These are phyloP conservation scores for Eledona agricola DNA, from an alignment of 2,888 invertebrate genomes.

Conservation along the genomic window DNA sequence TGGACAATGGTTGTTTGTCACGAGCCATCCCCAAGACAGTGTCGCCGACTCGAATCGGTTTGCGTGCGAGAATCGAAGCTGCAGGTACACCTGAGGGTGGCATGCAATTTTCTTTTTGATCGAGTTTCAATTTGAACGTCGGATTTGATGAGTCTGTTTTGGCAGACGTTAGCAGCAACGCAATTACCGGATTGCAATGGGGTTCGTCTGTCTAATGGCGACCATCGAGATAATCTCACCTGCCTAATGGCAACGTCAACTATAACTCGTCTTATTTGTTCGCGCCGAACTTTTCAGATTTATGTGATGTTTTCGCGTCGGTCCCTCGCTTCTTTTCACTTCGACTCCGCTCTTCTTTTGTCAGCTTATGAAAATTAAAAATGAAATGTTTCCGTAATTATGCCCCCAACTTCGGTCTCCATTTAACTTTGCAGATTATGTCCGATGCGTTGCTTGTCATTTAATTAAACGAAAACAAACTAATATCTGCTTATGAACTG, in stretches of 20 bases:
- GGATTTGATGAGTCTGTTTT: conserved; percentile 14
- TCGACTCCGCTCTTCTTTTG: conserved; percentile 28
- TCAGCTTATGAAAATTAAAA: conserved; percentile 41
- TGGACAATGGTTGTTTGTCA: conserved; percentile 49
- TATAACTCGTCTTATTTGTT: conserved; percentile 40
- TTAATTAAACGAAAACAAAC: conserved; percentile 38
- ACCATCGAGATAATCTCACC: conserved; percentile 45
- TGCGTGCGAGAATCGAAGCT: conserved; percentile 1
- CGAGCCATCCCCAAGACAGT: conserved; percentile 41
- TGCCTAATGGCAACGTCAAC: conserved; percentile 43
- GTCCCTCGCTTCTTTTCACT: conserved; percentile 23
- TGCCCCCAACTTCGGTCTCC: conserved; percentile 30
- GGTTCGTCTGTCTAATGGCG: conserved; percentile 45
- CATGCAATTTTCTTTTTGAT: conserved; percentile 32
- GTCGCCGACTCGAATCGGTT: too few species aligned
- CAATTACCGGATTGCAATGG: conserved; percentile 48
- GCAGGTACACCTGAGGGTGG: conserved; percentile 19
- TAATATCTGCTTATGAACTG: conserved; percentile 24
- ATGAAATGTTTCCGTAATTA: conserved; percentile 35
- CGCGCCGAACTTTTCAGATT: conserved; percentile 37
- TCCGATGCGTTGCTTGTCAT: conserved; percentile 37
- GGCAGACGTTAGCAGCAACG: conserved; percentile 5
- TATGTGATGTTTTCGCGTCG: conserved; percentile 39
- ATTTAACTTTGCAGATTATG: conserved; percentile 34
- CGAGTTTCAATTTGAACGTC: conserved; percentile 15